Base-by-base conservation (phyloP, 2,113 vertebrate genomes). In the Lepus timidus region DNA sequence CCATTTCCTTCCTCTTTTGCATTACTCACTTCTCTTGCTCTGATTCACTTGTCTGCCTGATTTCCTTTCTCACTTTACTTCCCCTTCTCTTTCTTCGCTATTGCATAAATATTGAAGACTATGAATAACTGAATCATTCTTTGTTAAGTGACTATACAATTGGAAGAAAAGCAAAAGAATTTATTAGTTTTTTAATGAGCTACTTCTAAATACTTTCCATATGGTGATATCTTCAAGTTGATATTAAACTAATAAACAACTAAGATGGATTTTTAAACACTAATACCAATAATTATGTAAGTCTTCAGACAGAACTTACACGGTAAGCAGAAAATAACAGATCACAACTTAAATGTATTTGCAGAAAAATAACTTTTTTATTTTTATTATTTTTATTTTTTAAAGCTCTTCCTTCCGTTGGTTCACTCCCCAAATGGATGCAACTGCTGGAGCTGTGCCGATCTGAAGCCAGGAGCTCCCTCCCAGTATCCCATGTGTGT, bases 11-110 rank as follows among this genome's bases (percentile, higher is more conserved):
- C 95, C 93, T 61, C 74, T 88, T 95, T 68, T 16, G 61, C 27
- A 9, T 74, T 76, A 65, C 85, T 96, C 90, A 81, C 49, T 96
- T 80, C 88, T 81, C 88, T 84, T 52, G 71, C 64, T 96, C 85
- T 83, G 91, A 95, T 31, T 95, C 93, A 92, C 82, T 93, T 20
- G 73, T 88, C 95, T 95, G 88, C 44, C 51, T 39, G 6, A 58
- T 79, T 95, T 97, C 96, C 95, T 96, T 84, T 94, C 93, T 94
- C 67, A 33, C 25, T 92, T 88, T 55, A 70, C 92, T 97, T 96
- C 96, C 81, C 68, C 73, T 85, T 93, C 73, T 82, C 85, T 75
- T 25, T 78, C 68, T 85, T 73, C 44, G 80, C 8, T 83, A 67
- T 4, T 67, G 23, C 67, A 80, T 79, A 96, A 96, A 90, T 68